These are phyloP conservation scores for Prosapia bicincta DNA, from an alignment of 2,888 invertebrate species.

Conservation along the genomic window DNA sequence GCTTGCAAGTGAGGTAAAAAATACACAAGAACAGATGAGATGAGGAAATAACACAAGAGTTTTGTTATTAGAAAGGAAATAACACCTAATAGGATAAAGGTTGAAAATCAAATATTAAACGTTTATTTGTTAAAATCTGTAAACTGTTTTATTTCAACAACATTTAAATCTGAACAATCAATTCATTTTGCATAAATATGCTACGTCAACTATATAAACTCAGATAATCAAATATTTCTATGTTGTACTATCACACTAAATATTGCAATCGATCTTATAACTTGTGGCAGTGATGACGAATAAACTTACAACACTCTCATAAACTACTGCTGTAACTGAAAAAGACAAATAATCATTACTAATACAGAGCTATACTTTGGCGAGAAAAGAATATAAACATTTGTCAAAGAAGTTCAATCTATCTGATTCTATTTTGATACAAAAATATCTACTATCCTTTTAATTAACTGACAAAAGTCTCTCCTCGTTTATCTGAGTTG, in stretches of 20 bases:
- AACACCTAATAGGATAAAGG: not conserved
- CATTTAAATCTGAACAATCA: too few species aligned
- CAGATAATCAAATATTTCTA: not conserved
- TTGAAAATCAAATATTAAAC: not conserved
- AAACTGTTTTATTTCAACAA: not conserved
- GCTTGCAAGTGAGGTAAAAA: too few species aligned
- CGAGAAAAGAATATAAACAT: too few species aligned
- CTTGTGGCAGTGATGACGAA: not conserved
- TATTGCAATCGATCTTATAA: not conserved
- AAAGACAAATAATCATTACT: not conserved
- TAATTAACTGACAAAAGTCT: too few species aligned
- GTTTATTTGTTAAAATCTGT: not conserved
- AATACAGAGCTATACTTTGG: too few species aligned
- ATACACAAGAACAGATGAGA: too few species aligned
- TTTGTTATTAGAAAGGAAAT: not conserved
- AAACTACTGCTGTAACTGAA: not conserved
- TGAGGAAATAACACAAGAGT: too few species aligned
- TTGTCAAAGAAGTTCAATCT: too few species aligned
- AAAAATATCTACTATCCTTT: too few species aligned
- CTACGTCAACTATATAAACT: not conserved
- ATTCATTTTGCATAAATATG: not conserved
- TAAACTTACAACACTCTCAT: not conserved
- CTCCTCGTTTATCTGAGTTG: too few species aligned
- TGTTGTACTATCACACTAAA: not conserved
- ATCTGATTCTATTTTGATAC: too few species aligned